Base-by-base conservation (phyloP, 2,797 vertebrate species). In the Hippopotamyrus pictus region DNA sequence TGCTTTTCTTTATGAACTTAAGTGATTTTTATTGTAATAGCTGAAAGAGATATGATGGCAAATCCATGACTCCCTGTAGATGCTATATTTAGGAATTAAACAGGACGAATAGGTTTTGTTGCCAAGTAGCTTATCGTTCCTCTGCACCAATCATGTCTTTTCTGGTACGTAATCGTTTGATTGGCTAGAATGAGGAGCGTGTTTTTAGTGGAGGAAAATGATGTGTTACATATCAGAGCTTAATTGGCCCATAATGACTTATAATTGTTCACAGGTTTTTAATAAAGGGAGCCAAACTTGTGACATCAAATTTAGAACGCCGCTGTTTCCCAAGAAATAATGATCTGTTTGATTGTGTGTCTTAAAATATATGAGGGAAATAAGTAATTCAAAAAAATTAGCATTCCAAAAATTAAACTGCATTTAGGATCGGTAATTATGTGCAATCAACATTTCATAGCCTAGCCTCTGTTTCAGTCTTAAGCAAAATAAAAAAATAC, bases 191-290 rank as follows among this genome's bases (percentile, higher is more conserved):
- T 7, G 57, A 57, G 48, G 29, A 44, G 11, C n/a, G 44, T 6
- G 11, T 69, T 65, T 25, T n/a, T 19, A 14, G 41, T 41, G 37
- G 37, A 65, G 41, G 22, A 44, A 53, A 89, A 51, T 48, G 83
- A 82, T 85, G 76, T 84, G 88, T 89, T 62, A 65, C 79, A 50
- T 89, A 89, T 89, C 79, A 50, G 79, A 19, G 19, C 76, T 85
- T 84, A 41, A 59, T 51, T 57, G 22, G 44, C 25, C 14, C 25
- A 65, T 89, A 57, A 85, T 41, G 17, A 51, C 46, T 69, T 83
- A 53, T 86, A 86, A 89, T 89, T 89, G 83, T 50, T 89, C 86
- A 33, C 83, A 86, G 83, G 59, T 69, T 89, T 89, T 83, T 22
- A 54, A 65, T 89, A 65, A 48, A 59, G 53, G n/a, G 41, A 89